Percentiles rank a stretch among this genome's conserved stretches.
Evolutionary conservation across 1,140 invertebrate genomes (phyloP).

Genomic region (Bombus breviceps): DNA sequence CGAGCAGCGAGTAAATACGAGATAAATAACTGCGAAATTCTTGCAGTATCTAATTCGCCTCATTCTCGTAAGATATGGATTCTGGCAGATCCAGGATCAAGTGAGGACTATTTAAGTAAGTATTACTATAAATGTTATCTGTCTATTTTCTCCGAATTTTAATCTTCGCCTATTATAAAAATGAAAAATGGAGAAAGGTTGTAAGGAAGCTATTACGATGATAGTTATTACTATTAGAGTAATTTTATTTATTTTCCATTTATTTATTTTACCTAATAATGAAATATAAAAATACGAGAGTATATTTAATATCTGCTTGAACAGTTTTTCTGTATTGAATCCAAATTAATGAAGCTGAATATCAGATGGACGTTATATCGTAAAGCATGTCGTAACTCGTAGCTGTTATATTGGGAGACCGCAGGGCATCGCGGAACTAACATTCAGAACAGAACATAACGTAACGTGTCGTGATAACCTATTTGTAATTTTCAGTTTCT

Average conservation of each 20-base stretch:
- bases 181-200: no score
- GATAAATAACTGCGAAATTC: not conserved
- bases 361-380: conserved; percentile 8
- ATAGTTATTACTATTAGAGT: no score
- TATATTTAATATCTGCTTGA: not conserved
- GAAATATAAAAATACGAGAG: not conserved
- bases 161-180: not conserved
- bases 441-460: not conserved
- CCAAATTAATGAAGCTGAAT: conserved; percentile 4
- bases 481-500: conserved; percentile 13
- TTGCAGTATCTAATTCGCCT: not conserved
- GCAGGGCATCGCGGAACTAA: conserved; percentile 4
- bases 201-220: no score
- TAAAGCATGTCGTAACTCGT: conserved; percentile 2
- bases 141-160: not conserved
- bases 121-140: not conserved
- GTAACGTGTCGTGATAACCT: conserved; percentile 1
- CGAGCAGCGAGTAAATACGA: not conserved
- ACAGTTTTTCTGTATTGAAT: not conserved
- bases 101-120: not conserved
- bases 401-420: not conserved
- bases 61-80: not conserved
- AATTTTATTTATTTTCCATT: no score
- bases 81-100: not conserved
- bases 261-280: not conserved